Percentiles rank a stretch among this genome's conserved stretches.
Evolutionary conservation across 2,888 invertebrate genomes (phyloP).

Genomic region (Orthosia gracilis): DNA sequence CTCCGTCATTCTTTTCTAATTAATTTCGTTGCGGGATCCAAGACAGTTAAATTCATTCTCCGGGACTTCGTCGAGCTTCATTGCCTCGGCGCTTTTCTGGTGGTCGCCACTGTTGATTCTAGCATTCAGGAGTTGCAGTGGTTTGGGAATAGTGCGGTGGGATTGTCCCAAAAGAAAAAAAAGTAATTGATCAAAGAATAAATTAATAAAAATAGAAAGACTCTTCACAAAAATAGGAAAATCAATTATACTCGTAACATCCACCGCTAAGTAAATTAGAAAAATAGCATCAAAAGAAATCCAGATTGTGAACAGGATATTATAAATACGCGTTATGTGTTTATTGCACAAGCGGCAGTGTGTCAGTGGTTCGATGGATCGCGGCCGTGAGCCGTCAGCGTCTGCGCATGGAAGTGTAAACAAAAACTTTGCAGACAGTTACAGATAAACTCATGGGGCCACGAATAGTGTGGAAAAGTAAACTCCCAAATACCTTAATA

Average conservation of each 20-base stretch:
- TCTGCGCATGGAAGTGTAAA: slow-evolving; percentile 72
- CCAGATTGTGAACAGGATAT: slow-evolving; percentile 53
- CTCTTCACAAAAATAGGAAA: too few relatives aligned
- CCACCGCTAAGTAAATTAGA: slow-evolving; percentile 13
- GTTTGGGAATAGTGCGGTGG: too few relatives aligned
- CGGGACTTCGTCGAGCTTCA: too few relatives aligned
- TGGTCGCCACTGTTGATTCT: too few relatives aligned
- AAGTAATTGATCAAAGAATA: slow-evolving; percentile 1
- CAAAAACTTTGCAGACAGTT: slow-evolving; percentile 69
- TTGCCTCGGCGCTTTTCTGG: too few relatives aligned
- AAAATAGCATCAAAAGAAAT: slow-evolving; percentile 18
- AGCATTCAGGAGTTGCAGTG: too few relatives aligned
- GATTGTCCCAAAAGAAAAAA: too few relatives aligned
- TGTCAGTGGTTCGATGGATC: slow-evolving; percentile 79
- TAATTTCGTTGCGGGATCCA: too few relatives aligned
- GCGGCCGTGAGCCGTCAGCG: slow-evolving; percentile 75
- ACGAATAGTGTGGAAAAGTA: slow-evolving; percentile 10
- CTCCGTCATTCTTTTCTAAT: too few relatives aligned
- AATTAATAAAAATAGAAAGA: not conserved
- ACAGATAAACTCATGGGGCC: slow-evolving; percentile 65
- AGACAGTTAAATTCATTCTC: too few relatives aligned
- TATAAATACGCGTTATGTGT: slow-evolving; percentile 62
- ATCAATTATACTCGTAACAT: too few relatives aligned
- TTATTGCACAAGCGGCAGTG: slow-evolving; percentile 73
- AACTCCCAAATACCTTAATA: too few relatives aligned